Conservation (phyloP, 2,888 invertebrate species). For the Beris chalybata region DNA sequence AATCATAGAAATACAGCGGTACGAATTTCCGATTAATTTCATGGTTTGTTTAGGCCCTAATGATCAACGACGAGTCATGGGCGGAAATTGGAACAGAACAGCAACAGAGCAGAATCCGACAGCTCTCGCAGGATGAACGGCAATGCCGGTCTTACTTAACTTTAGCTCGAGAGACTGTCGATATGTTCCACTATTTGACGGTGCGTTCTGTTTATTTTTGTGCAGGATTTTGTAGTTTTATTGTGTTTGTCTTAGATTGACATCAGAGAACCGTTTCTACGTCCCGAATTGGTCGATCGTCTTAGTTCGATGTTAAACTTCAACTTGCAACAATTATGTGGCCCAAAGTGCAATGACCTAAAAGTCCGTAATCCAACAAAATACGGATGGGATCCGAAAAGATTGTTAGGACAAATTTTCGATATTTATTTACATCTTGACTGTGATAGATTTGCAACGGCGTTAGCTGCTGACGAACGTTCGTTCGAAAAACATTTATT, state of each 20-base stretch:
- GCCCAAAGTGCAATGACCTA: conserved; percentile 91
- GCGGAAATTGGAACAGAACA: conserved; percentile 66
- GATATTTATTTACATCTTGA: conserved; percentile 97
- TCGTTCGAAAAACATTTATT: conserved; percentile 93
- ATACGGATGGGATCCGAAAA: conserved; percentile 96
- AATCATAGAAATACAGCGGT: not conserved
- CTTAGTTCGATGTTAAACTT: conserved; percentile 98
- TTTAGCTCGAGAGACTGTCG: conserved; percentile 91
- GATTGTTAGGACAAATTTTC: conserved; percentile 86
- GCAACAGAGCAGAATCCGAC: conserved; percentile 75
- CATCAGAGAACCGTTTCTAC: conserved; percentile 92
- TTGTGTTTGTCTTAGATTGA: conserved; percentile 59
- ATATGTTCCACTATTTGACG: conserved; percentile 97
- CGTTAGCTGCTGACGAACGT: conserved; percentile 94
- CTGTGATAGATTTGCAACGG: conserved; percentile 86
- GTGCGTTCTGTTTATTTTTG: conserved; percentile 46
- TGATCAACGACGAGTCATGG: conserved; percentile 73
- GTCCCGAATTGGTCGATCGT: conserved; percentile 89
- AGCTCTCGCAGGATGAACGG: conserved; percentile 79
- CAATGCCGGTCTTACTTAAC: conserved; percentile 90
- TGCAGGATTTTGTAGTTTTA: not conserved
- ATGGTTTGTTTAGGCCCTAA: conserved; percentile 55
- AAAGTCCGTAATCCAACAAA: conserved; percentile 92
- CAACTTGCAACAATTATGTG: conserved; percentile 94
- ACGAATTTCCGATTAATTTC: not conserved